A percentile compares a stretch with the other conserved stretches of the same genome.
These are phyloP conservation scores for Agrochola litura DNA, from an alignment of 2,888 invertebrate genomes.

Conservation along the genomic window DNA sequence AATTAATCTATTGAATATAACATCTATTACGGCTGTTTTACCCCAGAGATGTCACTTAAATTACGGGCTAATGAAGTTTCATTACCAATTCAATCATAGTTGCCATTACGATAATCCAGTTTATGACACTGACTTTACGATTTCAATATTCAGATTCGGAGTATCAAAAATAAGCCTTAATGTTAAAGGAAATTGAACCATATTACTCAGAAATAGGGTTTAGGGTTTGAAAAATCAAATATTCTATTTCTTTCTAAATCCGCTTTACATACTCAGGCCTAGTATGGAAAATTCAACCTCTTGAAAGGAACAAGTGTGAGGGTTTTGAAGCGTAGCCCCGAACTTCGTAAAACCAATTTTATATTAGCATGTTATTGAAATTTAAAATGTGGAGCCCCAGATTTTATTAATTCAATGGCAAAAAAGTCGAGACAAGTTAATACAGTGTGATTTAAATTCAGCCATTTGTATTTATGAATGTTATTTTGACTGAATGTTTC, in stretches of 20 bases:
- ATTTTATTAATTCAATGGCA: constrained; percentile 46
- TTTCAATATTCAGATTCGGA: constrained; percentile 55
- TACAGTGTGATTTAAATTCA: constrained; percentile 21
- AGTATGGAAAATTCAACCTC: constrained; percentile 61
- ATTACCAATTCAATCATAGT: constrained; percentile 64
- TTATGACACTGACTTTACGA: constrained; percentile 57
- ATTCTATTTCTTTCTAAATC: constrained; percentile 58
- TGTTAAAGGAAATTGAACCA: constrained; percentile 21
- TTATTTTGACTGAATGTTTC: constrained; percentile 11
- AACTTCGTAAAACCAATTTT: constrained; percentile 63
- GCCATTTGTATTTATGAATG: constrained; percentile 29
- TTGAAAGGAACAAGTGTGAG: constrained; percentile 61
- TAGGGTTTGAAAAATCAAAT: background rate
- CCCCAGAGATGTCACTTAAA: constrained; percentile 50
- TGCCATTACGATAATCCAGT: constrained; percentile 57
- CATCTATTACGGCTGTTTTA: constrained; percentile 29
- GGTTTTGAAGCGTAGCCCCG: constrained; percentile 42
- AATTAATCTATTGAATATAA: constrained; percentile 39
- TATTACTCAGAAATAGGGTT: background rate
- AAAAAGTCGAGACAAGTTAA: constrained; percentile 30
- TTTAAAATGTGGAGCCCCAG: constrained; percentile 56
- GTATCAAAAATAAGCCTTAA: constrained; percentile 46
- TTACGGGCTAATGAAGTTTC: constrained; percentile 59
- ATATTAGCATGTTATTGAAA: constrained; percentile 67
- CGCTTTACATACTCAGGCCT: constrained; percentile 56